Evolutionary conservation across 2,797 vertebrate species (phyloP).

Genomic region (Enteromius trimaculatus): DNA sequence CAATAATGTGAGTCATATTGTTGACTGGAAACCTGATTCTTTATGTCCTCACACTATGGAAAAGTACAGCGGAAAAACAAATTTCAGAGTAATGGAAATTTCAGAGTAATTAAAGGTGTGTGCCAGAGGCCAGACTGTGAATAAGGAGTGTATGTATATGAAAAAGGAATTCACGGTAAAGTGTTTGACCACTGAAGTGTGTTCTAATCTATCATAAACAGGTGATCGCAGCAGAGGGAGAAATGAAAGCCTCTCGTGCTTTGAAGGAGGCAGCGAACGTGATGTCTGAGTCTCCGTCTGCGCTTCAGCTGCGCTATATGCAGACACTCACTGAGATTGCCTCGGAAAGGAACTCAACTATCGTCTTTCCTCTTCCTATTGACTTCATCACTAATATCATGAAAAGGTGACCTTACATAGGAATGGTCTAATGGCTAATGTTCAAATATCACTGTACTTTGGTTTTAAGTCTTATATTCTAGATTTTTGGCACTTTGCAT

Average conservation of each 20-base stretch:
- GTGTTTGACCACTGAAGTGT: not conserved
- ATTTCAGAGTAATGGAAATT: constrained; percentile 37
- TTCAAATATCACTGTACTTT: not conserved
- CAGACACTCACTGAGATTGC: constrained; percentile 75
- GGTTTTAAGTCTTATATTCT: not conserved
- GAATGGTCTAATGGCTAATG: not conserved
- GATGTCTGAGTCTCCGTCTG: constrained; percentile 68
- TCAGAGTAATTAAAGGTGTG: constrained; percentile 34
- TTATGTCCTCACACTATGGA: constrained; percentile 1
- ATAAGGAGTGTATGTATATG: constrained; percentile 9
- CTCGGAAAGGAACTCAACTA: constrained; percentile 75
- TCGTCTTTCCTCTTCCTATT: constrained; percentile 77
- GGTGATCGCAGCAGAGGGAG: constrained; percentile 80
- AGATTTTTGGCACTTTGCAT: not conserved
- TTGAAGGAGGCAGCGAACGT: constrained; percentile 77
- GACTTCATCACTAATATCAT: constrained; percentile 66
- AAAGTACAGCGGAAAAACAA: constrained; percentile 28
- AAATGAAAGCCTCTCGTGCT: constrained; percentile 78
- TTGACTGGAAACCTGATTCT: constrained; percentile 8
- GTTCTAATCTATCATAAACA: constrained; percentile 50
- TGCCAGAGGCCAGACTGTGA: not conserved
- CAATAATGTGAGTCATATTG: not conserved
- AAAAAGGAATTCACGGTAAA: not conserved
- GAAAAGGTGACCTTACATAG: constrained; percentile 34
- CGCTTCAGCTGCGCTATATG: constrained; percentile 80